A percentile compares a stretch with the other conserved stretches of the same genome.
These are phyloP conservation scores for Aphodius sticticus DNA, from an alignment of 2,888 invertebrate species.

Conservation along the genomic window DNA sequence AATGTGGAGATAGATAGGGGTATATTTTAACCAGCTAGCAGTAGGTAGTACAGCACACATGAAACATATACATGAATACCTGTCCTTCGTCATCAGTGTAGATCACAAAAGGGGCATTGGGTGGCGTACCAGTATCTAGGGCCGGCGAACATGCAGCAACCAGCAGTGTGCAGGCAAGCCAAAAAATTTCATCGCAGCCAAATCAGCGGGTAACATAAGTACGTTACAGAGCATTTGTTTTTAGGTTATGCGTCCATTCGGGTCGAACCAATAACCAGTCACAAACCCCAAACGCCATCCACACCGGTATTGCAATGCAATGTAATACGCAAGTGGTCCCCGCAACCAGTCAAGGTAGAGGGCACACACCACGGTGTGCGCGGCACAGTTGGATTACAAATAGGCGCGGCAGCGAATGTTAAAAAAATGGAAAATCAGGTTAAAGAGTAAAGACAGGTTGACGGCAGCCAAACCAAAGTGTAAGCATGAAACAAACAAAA, in stretches of 20 bases:
- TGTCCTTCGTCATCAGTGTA: slow-evolving; percentile 96
- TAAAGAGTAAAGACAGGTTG: slow-evolving; percentile 31
- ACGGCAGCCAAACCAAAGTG: slow-evolving; percentile 50
- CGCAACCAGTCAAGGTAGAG: slow-evolving; percentile 41
- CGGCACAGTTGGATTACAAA: slow-evolving; percentile 25
- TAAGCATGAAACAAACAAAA: slow-evolving; percentile 61
- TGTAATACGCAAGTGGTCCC: background rate
- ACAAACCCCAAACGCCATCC: slow-evolving; percentile 6
- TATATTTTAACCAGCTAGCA: slow-evolving; percentile 29
- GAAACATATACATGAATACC: slow-evolving; percentile 72
- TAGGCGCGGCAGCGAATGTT: slow-evolving; percentile 25
- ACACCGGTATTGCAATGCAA: background rate
- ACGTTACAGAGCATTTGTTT: slow-evolving; percentile 57
- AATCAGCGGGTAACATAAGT: slow-evolving; percentile 59
- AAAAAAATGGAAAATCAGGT: slow-evolving; percentile 31
- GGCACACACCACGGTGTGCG: slow-evolving; percentile 43
- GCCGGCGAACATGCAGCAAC: slow-evolving; percentile 67
- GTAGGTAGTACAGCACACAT: slow-evolving; percentile 58
- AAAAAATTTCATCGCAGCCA: slow-evolving; percentile 57
- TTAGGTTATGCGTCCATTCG: background rate
- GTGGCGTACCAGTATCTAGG: slow-evolving; percentile 72
- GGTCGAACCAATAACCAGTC: slow-evolving; percentile 11
- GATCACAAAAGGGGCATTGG: slow-evolving; percentile 92
- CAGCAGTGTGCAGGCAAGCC: slow-evolving; percentile 59
- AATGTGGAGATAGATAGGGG: background rate